Percentiles rank a stretch among this genome's conserved stretches.
These are phyloP conservation scores for Epinephelus coioides DNA, from an alignment of 2,797 vertebrate species.

Conservation along the genomic window DNA sequence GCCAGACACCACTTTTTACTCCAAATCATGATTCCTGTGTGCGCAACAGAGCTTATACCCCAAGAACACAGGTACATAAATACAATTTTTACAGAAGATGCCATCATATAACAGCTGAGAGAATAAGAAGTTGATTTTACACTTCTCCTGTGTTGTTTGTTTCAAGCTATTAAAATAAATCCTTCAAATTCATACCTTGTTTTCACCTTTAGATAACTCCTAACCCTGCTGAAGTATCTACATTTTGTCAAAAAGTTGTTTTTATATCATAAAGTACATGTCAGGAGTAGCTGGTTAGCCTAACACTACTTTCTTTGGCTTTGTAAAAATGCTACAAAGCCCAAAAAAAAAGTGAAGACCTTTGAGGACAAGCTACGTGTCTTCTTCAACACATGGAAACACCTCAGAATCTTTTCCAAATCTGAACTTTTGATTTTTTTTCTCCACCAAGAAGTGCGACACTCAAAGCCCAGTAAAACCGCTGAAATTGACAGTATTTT, in stretches of 20 bases:
- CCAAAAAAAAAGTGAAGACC: conserved; percentile 16
- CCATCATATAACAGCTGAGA: neutral
- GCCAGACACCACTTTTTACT: neutral
- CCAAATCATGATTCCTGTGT: neutral
- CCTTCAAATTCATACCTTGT: neutral
- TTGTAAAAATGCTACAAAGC: conserved; percentile 38
- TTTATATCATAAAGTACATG: conserved; percentile 1
- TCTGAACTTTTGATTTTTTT: conserved; percentile 7
- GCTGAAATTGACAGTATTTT: conserved; percentile 55
- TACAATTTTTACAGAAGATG: neutral
- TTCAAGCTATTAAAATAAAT: conserved; percentile 1
- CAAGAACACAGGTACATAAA: neutral
- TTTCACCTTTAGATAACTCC: neutral
- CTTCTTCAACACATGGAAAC: conserved; percentile 31
- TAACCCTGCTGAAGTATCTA: neutral
- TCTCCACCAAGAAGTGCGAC: conserved; percentile 8
- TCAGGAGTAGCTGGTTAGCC: conserved; percentile 3
- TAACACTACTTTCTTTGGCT: conserved; percentile 27
- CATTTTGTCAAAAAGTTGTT: neutral
- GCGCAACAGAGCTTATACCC: neutral
- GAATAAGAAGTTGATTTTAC: neutral
- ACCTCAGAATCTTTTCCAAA: conserved; percentile 34
- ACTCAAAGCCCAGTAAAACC: conserved; percentile 33
- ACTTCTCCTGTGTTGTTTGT: neutral
- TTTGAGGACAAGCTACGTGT: conserved; percentile 33